Conservation (phyloP, 2,888 invertebrate genomes). For the Diadegma fenestrale region DNA sequence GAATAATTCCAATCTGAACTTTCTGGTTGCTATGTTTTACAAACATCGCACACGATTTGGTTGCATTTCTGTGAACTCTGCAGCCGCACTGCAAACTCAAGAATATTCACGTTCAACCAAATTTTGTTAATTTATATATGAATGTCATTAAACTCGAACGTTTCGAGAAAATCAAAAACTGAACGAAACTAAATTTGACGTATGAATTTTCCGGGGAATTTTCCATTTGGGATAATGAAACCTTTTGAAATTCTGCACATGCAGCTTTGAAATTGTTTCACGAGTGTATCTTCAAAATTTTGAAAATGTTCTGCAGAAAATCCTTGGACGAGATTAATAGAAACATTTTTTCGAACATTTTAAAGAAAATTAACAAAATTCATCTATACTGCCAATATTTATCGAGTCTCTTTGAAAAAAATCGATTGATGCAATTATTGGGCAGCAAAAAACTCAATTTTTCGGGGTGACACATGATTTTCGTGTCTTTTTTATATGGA, state of each 20-base stretch:
- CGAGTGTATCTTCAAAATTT: no score
- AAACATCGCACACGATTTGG: neutral
- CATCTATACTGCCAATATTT: neutral
- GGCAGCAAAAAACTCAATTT: neutral
- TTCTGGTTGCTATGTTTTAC: neutral
- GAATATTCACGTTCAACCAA: neutral
- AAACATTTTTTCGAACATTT: no score
- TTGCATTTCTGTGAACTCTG: neutral
- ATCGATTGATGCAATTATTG: neutral
- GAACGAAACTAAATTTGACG: no score
- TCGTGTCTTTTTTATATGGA: neutral
- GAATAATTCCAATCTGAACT: conserved; percentile 8
- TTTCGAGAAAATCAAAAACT: no score
- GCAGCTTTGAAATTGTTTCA: no score
- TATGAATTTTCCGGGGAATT: no score
- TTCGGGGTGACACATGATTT: neutral
- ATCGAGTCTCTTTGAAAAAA: neutral
- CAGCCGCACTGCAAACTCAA: neutral
- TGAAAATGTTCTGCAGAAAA: no score
- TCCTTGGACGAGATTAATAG: no score
- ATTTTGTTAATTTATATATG: neutral
- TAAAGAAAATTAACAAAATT: neutral
- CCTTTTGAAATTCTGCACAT: no score
- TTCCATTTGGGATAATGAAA: no score
- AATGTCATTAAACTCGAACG: neutral